These are phyloP conservation scores for Trichopria drosophilae DNA, from an alignment of 2,888 invertebrate genomes.

Conservation along the genomic window DNA sequence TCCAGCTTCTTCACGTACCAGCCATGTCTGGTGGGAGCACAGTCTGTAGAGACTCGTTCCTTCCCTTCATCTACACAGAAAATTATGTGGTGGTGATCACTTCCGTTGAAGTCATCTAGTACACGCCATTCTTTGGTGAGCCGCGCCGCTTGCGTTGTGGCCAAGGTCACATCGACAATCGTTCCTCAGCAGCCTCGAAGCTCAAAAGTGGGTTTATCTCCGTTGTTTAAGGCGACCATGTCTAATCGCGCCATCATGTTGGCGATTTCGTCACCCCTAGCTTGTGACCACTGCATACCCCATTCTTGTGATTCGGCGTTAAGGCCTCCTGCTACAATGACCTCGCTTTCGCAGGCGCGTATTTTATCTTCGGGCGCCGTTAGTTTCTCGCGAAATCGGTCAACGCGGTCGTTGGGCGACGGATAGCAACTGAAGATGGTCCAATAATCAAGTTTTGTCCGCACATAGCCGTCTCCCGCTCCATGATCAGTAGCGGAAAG, in stretches of 20 bases:
- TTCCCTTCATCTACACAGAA: slow-evolving; percentile 8
- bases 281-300: background rate
- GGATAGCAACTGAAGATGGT: slow-evolving; percentile 12
- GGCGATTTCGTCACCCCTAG: slow-evolving; percentile 2
- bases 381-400: background rate
- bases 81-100: slow-evolving; percentile 28
- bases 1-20: too few relatives aligned
- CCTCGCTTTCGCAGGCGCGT: background rate
- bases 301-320: slow-evolving; percentile 8
- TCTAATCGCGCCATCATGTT: slow-evolving; percentile 11
- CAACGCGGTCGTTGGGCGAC: background rate
- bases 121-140: slow-evolving; percentile 12
- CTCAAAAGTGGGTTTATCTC: background rate
- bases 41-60: too few relatives aligned
- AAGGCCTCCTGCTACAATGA: slow-evolving; percentile 4
- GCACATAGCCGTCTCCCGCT: slow-evolving; percentile 11
- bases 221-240: slow-evolving; percentile 3
- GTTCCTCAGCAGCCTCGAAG: background rate
- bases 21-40: too few relatives aligned
- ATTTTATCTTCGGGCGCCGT: too few relatives aligned
- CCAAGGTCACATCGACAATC: background rate
- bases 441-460: background rate
- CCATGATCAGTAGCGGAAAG: background rate
- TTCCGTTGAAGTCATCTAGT: slow-evolving; percentile 24
- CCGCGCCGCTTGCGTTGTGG: background rate